Conservation (phyloP, 2,888 invertebrate genomes). For the Tiliacea aurago region DNA sequence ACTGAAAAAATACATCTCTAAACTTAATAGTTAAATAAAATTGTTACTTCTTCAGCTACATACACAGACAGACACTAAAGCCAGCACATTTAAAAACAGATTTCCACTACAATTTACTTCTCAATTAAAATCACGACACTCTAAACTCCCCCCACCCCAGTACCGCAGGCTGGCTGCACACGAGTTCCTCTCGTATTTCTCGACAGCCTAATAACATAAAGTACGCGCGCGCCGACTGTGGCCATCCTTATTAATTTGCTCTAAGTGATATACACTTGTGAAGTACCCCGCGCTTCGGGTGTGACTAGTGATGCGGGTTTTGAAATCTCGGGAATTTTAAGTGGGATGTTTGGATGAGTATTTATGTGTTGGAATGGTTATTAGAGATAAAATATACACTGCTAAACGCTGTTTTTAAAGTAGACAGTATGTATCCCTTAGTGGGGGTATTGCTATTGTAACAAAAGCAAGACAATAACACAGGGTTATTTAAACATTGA, state of each 20-base stretch:
- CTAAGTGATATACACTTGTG: constrained; percentile 46
- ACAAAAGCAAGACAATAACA: too few relatives aligned
- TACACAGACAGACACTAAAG: background rate
- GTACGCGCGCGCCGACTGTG: constrained; percentile 23
- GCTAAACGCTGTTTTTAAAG: too few relatives aligned
- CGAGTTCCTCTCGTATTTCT: background rate
- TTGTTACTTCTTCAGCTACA: background rate
- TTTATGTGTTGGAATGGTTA: background rate
- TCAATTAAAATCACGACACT: constrained; percentile 22
- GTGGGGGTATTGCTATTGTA: background rate
- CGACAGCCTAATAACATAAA: constrained; percentile 24
- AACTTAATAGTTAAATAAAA: background rate
- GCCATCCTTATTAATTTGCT: constrained; percentile 48
- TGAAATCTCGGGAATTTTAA: background rate
- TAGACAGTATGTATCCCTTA: background rate
- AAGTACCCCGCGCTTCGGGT: background rate
- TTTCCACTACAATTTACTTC: constrained; percentile 4
- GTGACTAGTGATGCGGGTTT: constrained; percentile 23
- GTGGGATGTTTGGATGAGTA: background rate
- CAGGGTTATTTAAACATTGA: too few relatives aligned
- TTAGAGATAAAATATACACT: background rate
- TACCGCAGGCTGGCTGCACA: constrained; percentile 16
- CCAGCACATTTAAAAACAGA: background rate
- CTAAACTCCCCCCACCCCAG: background rate
- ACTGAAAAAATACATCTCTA: too few relatives aligned